Conservation (phyloP, 2,113 vertebrate genomes). For the Nanger granti region DNA sequence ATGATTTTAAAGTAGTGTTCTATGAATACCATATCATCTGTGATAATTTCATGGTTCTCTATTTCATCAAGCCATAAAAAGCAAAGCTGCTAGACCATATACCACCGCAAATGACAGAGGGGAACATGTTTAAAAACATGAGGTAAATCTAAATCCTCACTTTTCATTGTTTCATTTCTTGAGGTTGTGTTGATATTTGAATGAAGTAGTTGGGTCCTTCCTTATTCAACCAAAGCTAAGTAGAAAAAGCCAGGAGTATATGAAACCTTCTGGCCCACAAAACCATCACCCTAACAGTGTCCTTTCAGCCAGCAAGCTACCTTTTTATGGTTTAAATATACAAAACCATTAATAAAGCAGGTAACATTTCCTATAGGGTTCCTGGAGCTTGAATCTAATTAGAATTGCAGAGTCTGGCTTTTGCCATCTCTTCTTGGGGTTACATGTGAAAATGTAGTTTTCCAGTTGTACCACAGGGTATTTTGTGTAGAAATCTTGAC, state of each 20-base stretch:
- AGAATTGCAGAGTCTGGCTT: background rate
- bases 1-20: background rate
- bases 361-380: background rate
- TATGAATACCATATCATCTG: background rate
- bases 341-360: constrained; percentile 26
- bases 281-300: background rate
- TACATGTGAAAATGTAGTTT: background rate
- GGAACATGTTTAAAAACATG: background rate
- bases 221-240: background rate
- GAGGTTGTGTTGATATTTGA: background rate
- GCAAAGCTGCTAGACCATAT: background rate
- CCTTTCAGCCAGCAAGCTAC: background rate
- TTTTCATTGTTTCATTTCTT: background rate
- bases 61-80: background rate
- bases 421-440: background rate
- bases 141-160: background rate
- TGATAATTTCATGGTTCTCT: background rate
- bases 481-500: background rate
- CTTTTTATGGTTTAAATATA: background rate
- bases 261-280: background rate
- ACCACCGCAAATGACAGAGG: background rate
- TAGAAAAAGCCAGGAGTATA: background rate
- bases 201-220: background rate
- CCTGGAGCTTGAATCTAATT: background rate
- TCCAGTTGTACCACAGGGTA: background rate